phyloP scores from a whole-genome alignment of 2,888 invertebrate species.

The Caenorhabditis drosophilae region DNA sequence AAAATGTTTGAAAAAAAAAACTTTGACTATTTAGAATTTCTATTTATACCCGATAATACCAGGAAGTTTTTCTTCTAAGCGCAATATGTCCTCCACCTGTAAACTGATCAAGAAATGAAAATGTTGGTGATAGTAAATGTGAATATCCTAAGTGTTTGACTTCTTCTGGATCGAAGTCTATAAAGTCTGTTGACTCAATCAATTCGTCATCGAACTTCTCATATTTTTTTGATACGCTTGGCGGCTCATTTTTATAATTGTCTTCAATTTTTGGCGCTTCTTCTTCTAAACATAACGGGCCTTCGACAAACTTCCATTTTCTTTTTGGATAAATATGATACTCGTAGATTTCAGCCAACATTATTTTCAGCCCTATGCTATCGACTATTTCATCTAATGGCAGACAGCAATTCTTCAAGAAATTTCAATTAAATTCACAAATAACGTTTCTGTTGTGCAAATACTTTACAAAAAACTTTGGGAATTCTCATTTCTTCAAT shows the following conservation, averaged over 20 bases:
- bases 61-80: slow-evolving; percentile 6
- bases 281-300: slow-evolving; percentile 53
- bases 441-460: too few relatives aligned
- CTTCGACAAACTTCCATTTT: slow-evolving; percentile 44
- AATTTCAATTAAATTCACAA: slow-evolving; percentile 1
- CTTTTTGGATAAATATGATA: slow-evolving; percentile 46
- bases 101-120: slow-evolving; percentile 9
- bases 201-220: slow-evolving; percentile 9
- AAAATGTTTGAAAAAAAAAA: slow-evolving; percentile 2
- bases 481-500: slow-evolving; percentile 36
- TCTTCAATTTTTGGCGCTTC: slow-evolving; percentile 49
- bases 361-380: slow-evolving; percentile 37
- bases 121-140: slow-evolving; percentile 18
- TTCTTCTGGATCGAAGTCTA: slow-evolving; percentile 16
- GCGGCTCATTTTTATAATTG: slow-evolving; percentile 41
- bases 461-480: slow-evolving; percentile 18
- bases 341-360: slow-evolving; percentile 49
- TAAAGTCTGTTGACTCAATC: slow-evolving; percentile 8
- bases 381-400: slow-evolving; percentile 46
- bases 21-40: too few relatives aligned
- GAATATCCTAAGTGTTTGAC: slow-evolving; percentile 18
- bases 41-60: slow-evolving; percentile 23
- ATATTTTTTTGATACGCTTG: slow-evolving; percentile 24
- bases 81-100: slow-evolving; percentile 21
- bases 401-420: slow-evolving; percentile 45